Conservation (phyloP, 2,888 invertebrate species). For the Clitarchus hookeri region DNA sequence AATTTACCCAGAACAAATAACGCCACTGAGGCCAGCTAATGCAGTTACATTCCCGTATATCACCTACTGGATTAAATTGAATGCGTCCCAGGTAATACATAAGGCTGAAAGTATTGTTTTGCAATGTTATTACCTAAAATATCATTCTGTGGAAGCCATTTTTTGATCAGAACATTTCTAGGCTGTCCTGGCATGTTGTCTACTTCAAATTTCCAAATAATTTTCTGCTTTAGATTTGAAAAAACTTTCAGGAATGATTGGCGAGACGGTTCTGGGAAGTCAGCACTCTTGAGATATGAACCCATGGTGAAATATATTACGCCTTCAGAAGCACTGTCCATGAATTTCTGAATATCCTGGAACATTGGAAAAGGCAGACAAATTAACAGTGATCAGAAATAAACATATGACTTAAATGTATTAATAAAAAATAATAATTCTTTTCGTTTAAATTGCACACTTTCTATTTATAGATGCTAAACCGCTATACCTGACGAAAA, state of each 20-base stretch:
- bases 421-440: no score
- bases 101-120: no score
- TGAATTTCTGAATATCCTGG: constrained; percentile 58
- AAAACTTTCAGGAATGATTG: constrained; percentile 62
- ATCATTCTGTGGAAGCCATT: not conserved
- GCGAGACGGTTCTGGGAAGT: constrained; percentile 59
- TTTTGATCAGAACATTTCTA: not conserved
- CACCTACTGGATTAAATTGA: no score
- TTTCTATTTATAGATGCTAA: no score
- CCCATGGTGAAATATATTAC: constrained; percentile 65
- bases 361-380: constrained; percentile 39
- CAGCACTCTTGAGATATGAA: constrained; percentile 60
- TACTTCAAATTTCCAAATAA: constrained; percentile 73
- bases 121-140: not conserved
- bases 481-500: no score
- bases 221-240: constrained; percentile 62
- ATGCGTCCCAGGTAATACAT: no score
- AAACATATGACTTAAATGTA: no score
- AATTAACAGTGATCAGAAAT: constrained; percentile 11
- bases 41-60: no score
- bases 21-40: no score
- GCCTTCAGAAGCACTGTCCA: constrained; percentile 60
- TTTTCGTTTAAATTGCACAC: no score
- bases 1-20: no score
- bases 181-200: constrained; percentile 59